These are phyloP conservation scores for Drosophila lutescens DNA, from an alignment of 2,888 invertebrate genomes.

Conservation along the genomic window DNA sequence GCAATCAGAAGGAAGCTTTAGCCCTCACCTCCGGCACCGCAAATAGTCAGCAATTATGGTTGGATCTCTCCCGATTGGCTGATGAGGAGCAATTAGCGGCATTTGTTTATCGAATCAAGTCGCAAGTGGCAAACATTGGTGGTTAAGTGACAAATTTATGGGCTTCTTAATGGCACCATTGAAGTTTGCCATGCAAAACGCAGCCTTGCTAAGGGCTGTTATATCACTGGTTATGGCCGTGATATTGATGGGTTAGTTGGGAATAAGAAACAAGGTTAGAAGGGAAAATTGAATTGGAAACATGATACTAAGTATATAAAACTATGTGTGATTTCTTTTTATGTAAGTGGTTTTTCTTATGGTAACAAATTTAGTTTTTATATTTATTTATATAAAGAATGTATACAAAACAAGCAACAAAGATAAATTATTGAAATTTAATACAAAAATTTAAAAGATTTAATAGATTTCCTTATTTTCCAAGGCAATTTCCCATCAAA, in stretches of 20 bases:
- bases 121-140: conserved; percentile 21
- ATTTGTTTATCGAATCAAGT: conserved; percentile 57
- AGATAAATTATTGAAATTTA: neutral
- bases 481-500: neutral
- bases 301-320: no score
- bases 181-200: conserved; percentile 17
- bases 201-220: conserved; percentile 22
- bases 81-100: conserved; percentile 68
- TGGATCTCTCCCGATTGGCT: conserved; percentile 30
- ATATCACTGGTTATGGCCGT: neutral
- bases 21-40: conserved; percentile 34
- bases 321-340: no score
- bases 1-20: conserved; percentile 59
- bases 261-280: neutral
- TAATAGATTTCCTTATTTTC: neutral
- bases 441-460: neutral
- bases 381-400: no score
- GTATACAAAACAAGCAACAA: no score
- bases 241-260: conserved; percentile 2
- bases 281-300: neutral
- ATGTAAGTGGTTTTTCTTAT: no score
- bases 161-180: conserved; percentile 61
- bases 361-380: no score
- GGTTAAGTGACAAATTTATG: conserved; percentile 68
- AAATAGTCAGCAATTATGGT: conserved; percentile 63